Conservation (phyloP, 2,113 vertebrate genomes). For the Origma solitaria region DNA sequence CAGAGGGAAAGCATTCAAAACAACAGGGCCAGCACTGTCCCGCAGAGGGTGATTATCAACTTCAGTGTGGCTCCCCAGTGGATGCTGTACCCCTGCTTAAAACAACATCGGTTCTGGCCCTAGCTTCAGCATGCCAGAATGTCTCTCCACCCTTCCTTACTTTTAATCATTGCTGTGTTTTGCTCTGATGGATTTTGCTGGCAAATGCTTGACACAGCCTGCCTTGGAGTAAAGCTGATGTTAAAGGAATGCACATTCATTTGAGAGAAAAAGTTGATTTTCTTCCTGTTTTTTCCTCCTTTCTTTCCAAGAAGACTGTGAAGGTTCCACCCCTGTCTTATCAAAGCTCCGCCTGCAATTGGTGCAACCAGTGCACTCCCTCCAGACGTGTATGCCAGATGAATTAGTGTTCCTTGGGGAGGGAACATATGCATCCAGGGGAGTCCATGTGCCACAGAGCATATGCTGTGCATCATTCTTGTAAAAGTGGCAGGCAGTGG, state of each 20-base stretch:
- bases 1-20: not conserved
- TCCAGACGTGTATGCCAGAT: rapidly evolving
- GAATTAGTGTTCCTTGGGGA: not conserved
- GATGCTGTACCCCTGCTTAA: not conserved
- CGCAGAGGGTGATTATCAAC: not conserved
- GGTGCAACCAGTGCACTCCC: not conserved
- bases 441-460: not conserved
- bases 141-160: not conserved
- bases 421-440: not conserved
- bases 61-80: not conserved
- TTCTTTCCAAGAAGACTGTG: not conserved
- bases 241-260: not conserved
- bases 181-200: not conserved
- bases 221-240: not conserved
- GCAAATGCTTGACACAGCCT: not conserved
- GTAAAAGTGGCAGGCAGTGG: not conserved
- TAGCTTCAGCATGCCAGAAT: not conserved
- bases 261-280: not conserved
- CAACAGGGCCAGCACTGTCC: not conserved
- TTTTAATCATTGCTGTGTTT: not conserved
- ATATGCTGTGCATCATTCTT: rapidly evolving
- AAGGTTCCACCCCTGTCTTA: not conserved
- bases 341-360: not conserved
- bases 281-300: not conserved
- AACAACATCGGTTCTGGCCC: not conserved